Evolutionary conservation across 35 echinoderm and acorn worm genomes (phyloP).

Genomic region (Stichopus chloronotus): DNA sequence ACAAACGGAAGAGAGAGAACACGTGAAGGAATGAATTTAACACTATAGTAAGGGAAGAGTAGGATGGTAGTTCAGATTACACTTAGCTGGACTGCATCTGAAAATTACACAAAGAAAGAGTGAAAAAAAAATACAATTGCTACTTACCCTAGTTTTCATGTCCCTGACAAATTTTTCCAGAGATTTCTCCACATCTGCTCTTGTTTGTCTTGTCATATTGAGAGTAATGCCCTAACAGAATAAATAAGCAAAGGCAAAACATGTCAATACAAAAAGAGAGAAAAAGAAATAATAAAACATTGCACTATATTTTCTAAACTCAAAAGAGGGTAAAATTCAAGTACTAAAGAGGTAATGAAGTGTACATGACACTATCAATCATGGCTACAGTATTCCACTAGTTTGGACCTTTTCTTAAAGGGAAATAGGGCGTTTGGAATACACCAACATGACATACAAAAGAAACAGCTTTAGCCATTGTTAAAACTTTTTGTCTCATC

Average conservation of each 20-base stretch:
- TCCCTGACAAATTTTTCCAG: constrained; percentile 63
- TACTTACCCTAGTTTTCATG: constrained; percentile 68
- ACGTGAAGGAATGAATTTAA: no score
- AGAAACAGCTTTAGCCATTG: no score
- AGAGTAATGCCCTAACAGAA: constrained; percentile 29
- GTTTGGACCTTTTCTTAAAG: no score
- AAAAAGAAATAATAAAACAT: background rate
- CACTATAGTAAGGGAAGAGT: no score
- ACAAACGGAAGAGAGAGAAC: no score
- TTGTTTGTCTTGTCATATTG: constrained; percentile 39
- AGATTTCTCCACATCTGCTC: constrained; percentile 37
- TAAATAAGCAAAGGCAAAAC: background rate
- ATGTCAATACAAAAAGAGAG: background rate
- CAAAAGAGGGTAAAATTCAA: background rate
- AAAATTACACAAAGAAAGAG: no score
- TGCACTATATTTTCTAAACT: background rate
- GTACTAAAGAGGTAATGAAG: background rate
- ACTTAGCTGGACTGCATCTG: no score
- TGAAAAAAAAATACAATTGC: no score
- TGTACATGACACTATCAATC: background rate
- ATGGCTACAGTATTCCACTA: background rate
- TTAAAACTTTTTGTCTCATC: no score
- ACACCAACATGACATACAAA: no score
- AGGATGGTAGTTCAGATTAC: no score
- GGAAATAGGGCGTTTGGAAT: no score